Conservation (phyloP, 2,888 invertebrate genomes). For the Eupeodes luniger region DNA sequence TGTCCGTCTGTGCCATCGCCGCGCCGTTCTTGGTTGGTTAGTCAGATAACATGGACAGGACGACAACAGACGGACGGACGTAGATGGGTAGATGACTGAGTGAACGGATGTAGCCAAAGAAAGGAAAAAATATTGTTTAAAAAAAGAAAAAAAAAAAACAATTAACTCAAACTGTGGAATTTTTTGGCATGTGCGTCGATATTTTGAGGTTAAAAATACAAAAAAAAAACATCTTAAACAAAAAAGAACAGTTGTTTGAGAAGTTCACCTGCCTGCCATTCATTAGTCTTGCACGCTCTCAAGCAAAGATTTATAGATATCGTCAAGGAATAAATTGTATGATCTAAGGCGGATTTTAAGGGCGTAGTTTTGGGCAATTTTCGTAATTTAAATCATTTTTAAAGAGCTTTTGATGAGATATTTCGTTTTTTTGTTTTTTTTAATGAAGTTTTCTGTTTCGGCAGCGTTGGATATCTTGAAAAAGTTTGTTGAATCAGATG, state of each 20-base stretch:
- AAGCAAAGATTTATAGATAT: slow-evolving; percentile 46
- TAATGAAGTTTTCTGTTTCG: background rate
- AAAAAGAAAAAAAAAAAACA: slow-evolving; percentile 29
- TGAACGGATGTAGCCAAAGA: slow-evolving; percentile 42
- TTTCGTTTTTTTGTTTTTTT: background rate
- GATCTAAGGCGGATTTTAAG: slow-evolving; percentile 4
- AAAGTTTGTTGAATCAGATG: background rate
- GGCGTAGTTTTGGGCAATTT: slow-evolving; percentile 5
- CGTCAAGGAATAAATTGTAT: background rate
- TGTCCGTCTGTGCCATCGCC: slow-evolving; percentile 8
- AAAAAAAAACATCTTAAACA: background rate
- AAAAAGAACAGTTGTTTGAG: slow-evolving; percentile 25
- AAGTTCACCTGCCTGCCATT: slow-evolving; percentile 67
- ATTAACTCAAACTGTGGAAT: slow-evolving; percentile 51
- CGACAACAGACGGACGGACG: slow-evolving; percentile 14
- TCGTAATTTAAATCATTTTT: slow-evolving; percentile 35
- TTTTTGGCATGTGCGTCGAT: slow-evolving; percentile 28
- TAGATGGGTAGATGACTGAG: background rate
- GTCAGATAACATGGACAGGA: background rate
- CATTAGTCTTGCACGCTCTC: slow-evolving; percentile 29
- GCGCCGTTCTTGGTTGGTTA: background rate
- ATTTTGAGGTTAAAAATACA: background rate
- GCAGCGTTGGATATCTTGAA: background rate
- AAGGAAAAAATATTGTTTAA: slow-evolving; percentile 13
- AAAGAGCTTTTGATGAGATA: background rate